phyloP scores from a whole-genome alignment of 2,797 vertebrate genomes.

The Cygnus olor region DNA sequence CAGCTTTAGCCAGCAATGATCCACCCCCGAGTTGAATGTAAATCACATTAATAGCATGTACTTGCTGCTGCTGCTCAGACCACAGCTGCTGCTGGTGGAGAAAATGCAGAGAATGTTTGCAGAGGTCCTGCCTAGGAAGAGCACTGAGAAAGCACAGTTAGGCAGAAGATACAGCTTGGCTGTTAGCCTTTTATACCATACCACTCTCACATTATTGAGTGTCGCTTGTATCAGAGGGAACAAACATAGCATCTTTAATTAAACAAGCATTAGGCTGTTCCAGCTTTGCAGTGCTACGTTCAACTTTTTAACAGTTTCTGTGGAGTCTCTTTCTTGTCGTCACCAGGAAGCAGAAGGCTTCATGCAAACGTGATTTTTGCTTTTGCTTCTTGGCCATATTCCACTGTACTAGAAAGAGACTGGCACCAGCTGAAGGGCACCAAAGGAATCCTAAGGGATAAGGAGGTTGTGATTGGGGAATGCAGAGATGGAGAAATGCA shows the following conservation, averaged over 20 bases:
- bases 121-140: background rate
- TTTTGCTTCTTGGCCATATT: background rate
- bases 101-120: background rate
- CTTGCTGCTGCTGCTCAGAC: slow-evolving; percentile 1
- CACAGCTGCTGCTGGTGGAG: background rate
- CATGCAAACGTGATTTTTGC: background rate
- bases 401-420: background rate
- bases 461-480: background rate
- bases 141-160: background rate
- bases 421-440: background rate
- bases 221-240: background rate
- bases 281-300: background rate
- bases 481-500: background rate
- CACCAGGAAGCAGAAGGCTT: background rate
- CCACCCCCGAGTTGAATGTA: background rate
- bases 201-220: background rate
- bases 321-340: background rate
- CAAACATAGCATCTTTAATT: background rate
- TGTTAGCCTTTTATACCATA: background rate
- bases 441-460: background rate
- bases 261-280: background rate
- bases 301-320: background rate
- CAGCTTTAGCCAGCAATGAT: background rate
- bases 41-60: background rate
- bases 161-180: background rate